Conservation (phyloP, 2,888 invertebrate genomes). For the Mylabris sibirica region DNA sequence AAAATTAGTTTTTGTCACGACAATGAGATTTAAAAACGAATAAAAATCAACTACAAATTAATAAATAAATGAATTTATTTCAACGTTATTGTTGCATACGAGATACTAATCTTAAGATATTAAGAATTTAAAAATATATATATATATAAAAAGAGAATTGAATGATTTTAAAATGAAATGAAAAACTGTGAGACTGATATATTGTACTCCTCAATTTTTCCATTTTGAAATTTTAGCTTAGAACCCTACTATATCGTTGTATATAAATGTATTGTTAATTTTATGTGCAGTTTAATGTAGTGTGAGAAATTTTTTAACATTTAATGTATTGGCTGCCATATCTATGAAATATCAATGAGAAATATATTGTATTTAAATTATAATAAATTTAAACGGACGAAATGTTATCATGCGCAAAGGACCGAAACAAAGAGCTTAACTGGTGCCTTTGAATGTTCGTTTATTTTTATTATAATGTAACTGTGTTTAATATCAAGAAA, state of each 20-base stretch:
- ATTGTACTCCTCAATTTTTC: slow-evolving; percentile 48
- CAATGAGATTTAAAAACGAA: slow-evolving; percentile 55
- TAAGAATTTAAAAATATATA: not conserved
- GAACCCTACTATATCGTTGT: slow-evolving; percentile 41
- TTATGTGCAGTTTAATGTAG: slow-evolving; percentile 32
- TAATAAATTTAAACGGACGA: not conserved
- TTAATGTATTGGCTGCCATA: slow-evolving; percentile 32
- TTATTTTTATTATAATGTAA: not conserved
- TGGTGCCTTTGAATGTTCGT: not conserved
- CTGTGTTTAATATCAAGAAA: not conserved
- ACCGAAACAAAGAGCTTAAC: not conserved
- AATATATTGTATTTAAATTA: not conserved
- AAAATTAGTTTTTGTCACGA: slow-evolving; percentile 58
- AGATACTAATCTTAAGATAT: slow-evolving; percentile 25
- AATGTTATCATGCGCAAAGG: not conserved
- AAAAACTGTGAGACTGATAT: slow-evolving; percentile 54
- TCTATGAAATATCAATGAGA: slow-evolving; percentile 9
- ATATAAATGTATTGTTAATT: slow-evolving; percentile 43
- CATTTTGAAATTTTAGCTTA: slow-evolving; percentile 40
- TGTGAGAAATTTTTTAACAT: slow-evolving; percentile 14
- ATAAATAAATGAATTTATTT: slow-evolving; percentile 32
- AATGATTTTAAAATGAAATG: slow-evolving; percentile 31
- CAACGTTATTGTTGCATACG: slow-evolving; percentile 19
- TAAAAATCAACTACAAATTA: slow-evolving; percentile 32
- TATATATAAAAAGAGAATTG: not conserved